Evolutionary conservation across 2,113 vertebrate genomes (phyloP).

Genomic region (Balaeniceps rex): DNA sequence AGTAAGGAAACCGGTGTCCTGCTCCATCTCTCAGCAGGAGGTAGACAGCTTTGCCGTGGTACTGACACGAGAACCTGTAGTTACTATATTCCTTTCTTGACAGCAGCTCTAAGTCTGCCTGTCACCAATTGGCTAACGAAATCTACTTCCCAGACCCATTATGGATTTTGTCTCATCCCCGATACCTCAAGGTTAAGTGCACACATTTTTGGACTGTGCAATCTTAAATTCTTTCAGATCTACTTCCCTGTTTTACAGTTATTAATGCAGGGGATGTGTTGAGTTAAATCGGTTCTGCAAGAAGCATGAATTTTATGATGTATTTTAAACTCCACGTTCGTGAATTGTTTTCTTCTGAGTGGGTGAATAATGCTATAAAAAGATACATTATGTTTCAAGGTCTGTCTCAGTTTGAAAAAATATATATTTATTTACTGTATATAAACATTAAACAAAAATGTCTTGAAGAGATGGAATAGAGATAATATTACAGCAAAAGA

Average conservation of each 20-base stretch:
- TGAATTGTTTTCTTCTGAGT: constrained; percentile 75
- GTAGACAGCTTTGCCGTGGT: neutral
- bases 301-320: constrained; percentile 64
- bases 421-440: constrained; percentile 55
- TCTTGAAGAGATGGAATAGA: constrained; percentile 36
- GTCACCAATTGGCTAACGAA: neutral
- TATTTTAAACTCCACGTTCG: constrained; percentile 71
- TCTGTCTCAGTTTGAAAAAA: constrained; percentile 71
- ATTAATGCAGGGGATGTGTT: constrained; percentile 52
- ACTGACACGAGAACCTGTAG: neutral
- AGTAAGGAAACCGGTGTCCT: neutral
- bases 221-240: constrained; percentile 27
- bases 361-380: constrained; percentile 73
- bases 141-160: neutral
- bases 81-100: neutral
- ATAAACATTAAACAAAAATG: constrained; percentile 67
- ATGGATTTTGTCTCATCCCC: neutral
- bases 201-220: neutral
- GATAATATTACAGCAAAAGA: constrained; percentile 19
- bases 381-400: constrained; percentile 73
- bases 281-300: constrained; percentile 53
- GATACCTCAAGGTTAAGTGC: neutral
- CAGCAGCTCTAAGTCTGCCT: neutral
- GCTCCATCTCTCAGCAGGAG: neutral
- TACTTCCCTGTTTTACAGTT: constrained; percentile 5